Evolutionary conservation across 2,113 vertebrate species (phyloP).

Genomic region (Gallinago media): DNA sequence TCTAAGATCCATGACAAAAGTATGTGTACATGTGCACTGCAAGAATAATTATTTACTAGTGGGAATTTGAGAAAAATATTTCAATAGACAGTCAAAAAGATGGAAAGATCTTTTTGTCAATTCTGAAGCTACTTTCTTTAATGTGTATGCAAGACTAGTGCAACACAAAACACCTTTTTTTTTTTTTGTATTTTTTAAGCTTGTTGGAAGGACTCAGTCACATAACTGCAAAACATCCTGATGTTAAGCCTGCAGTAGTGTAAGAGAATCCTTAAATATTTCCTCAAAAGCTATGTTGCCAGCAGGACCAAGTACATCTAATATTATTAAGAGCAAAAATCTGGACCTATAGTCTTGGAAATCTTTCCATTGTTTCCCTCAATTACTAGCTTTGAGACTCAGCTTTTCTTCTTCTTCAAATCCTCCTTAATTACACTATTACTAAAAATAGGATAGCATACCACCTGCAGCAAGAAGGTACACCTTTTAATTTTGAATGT

Average conservation of each 20-base stretch:
- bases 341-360: background rate
- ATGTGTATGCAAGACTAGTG: accelerated
- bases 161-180: background rate
- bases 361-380: background rate
- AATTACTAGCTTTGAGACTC: background rate
- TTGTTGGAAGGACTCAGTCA: background rate
- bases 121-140: background rate
- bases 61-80: background rate
- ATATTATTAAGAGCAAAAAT: background rate
- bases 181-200: background rate
- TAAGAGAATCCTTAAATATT: background rate
- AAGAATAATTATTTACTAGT: background rate
- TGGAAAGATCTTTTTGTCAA: background rate
- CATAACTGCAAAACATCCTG: background rate
- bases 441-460: background rate
- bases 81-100: background rate
- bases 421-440: background rate
- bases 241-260: background rate
- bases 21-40: too few species aligned
- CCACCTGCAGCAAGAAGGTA: background rate
- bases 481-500: background rate
- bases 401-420: background rate
- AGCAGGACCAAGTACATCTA: background rate
- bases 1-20: background rate
- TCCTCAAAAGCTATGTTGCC: background rate